Conservation (phyloP, 2,113 vertebrate genomes). For the Speoplatyrhinus poulsoni region DNA sequence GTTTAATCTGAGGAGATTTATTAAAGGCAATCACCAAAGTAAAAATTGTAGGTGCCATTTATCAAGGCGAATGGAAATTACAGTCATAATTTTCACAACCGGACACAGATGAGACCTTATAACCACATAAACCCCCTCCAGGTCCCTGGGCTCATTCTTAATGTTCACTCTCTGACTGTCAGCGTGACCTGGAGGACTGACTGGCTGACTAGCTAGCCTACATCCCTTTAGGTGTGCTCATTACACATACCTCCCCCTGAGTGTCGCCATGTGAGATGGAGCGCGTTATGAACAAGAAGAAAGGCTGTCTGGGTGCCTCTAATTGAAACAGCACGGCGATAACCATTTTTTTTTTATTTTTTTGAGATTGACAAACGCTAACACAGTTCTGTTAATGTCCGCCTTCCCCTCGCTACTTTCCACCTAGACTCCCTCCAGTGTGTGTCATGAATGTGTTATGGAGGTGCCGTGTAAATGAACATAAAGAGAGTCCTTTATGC, state of each 20-base stretch:
- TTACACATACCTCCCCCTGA: constrained; percentile 70
- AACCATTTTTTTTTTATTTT: constrained; percentile 51
- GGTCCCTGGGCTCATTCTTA: constrained; percentile 63
- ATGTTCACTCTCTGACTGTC: constrained; percentile 58
- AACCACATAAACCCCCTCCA: constrained; percentile 69
- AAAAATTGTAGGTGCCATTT: constrained; percentile 75
- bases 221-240: constrained; percentile 67
- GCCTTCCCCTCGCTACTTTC: constrained; percentile 18
- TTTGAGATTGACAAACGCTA: constrained; percentile 42
- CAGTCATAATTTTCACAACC: constrained; percentile 80
- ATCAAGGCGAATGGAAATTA: constrained; percentile 83
- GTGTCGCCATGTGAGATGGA: constrained; percentile 72
- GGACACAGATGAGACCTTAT: constrained; percentile 73
- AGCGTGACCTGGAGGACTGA: constrained; percentile 61
- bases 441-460: constrained; percentile 12
- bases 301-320: constrained; percentile 56
- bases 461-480: constrained; percentile 14
- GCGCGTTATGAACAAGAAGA: constrained; percentile 76
- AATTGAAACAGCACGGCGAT: constrained; percentile 77
- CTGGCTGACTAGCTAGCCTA: constrained; percentile 64
- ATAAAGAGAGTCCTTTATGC: no score
- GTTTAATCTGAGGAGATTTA: constrained; percentile 78
- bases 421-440: no score
- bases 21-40: constrained; percentile 76
- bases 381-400: constrained; percentile 22